Percentiles rank a stretch among this genome's conserved stretches.
Evolutionary conservation across 2,888 invertebrate genomes (phyloP).

Genomic region (Antheraea assamensis): DNA sequence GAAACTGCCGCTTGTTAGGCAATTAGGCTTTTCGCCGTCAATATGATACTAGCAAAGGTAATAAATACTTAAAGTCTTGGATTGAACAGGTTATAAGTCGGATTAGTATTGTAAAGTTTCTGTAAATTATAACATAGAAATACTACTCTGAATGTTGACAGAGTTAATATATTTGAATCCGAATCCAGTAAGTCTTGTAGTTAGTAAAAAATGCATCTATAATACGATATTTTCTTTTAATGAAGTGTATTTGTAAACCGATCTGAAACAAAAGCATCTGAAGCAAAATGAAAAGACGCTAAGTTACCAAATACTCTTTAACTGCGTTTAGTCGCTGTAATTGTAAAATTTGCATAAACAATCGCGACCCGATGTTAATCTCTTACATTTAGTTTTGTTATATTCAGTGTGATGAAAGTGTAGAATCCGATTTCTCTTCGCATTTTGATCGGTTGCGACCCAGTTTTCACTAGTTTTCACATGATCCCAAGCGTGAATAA

Average conservation of each 20-base stretch:
- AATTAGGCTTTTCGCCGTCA: no score
- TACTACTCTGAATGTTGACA: neutral
- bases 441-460: conserved; percentile 13
- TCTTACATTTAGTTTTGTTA: neutral
- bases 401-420: neutral
- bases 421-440: conserved; percentile 15
- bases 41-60: no score
- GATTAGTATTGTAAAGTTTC: neutral
- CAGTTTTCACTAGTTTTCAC: conserved; percentile 16
- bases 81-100: neutral
- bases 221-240: neutral
- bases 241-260: neutral
- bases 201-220: neutral
- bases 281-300: neutral
- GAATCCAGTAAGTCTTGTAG: neutral
- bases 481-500: conserved; percentile 14
- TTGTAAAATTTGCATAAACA: neutral
- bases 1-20: no score
- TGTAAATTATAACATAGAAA: neutral
- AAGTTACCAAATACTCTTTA: neutral
- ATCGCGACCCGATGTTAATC: neutral
- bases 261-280: neutral
- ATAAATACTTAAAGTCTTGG: neutral
- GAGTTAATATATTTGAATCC: neutral
- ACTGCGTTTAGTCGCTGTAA: neutral